phyloP scores from a whole-genome alignment of 2,797 vertebrate species.

The Ctenosaura bakeri region DNA sequence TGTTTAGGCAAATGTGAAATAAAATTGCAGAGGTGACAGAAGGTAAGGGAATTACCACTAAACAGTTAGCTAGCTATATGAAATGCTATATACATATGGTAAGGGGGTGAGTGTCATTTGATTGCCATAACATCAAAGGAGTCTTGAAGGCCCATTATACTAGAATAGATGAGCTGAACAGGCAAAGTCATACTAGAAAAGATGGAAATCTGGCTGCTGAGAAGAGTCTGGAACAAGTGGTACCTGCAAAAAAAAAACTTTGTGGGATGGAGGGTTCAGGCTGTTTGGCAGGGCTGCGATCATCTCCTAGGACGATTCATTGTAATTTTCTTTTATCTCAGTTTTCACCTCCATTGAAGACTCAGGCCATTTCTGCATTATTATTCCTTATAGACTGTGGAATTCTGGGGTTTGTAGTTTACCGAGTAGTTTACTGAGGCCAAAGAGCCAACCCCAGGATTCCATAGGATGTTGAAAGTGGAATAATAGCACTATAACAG shows the following conservation, averaged over 20 bases:
- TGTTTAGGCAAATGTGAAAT: not conserved
- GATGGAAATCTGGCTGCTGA: not conserved
- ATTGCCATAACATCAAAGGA: not conserved
- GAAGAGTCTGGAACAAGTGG: not conserved
- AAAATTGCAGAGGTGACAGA: not conserved
- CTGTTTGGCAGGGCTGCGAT: not conserved
- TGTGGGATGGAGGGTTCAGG: not conserved
- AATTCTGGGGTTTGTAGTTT: too few species aligned
- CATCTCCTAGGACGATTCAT: not conserved
- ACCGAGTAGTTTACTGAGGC: too few species aligned
- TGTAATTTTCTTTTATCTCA: too few species aligned
- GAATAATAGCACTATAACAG: too few species aligned
- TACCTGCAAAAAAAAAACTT: too few species aligned
- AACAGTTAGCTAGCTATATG: not conserved
- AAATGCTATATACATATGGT: not conserved
- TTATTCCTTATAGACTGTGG: too few species aligned
- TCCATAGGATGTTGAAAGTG: too few species aligned
- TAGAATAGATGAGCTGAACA: not conserved
- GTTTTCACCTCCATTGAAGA: too few species aligned
- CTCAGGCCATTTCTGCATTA: too few species aligned
- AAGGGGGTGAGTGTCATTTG: not conserved
- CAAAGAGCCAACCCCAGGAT: too few species aligned
- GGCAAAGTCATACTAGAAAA: too few species aligned
- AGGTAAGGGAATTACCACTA: not conserved
- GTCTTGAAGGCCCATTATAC: not conserved